These are phyloP conservation scores for Alviniconcha strummeri DNA, from an alignment of 2,888 invertebrate species.

Conservation along the genomic window DNA sequence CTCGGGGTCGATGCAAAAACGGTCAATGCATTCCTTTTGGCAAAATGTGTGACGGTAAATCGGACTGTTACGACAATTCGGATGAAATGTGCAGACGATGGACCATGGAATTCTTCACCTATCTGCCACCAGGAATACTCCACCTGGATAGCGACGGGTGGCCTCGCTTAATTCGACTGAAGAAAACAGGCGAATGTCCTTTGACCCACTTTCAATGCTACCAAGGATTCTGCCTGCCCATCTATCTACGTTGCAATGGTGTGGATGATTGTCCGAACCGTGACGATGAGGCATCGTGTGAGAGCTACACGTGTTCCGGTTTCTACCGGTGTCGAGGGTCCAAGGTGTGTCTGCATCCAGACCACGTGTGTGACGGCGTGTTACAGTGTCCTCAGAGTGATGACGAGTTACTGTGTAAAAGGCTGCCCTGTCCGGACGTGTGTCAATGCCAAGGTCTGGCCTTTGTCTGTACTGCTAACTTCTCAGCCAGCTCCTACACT, in stretches of 20 bases:
- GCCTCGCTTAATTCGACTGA: neutral
- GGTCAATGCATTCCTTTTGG: neutral
- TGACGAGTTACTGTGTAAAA: constrained; percentile 5
- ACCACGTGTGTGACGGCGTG: too few species aligned
- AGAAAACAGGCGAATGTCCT: neutral
- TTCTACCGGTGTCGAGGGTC: too few species aligned
- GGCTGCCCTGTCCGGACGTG: neutral
- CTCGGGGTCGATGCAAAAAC: neutral
- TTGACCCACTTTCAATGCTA: neutral
- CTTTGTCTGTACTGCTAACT: neutral
- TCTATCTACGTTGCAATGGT: constrained; percentile 11
- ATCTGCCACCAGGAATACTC: neutral
- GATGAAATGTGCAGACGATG: constrained; percentile 3
- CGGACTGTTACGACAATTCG: neutral
- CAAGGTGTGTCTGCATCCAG: too few species aligned
- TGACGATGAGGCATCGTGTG: constrained; percentile 1
- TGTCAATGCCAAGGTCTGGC: constrained; percentile 11
- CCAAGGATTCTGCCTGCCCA: neutral
- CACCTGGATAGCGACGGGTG: neutral
- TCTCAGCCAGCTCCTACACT: neutral
- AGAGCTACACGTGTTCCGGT: too few species aligned
- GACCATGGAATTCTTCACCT: neutral
- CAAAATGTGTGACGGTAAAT: neutral
- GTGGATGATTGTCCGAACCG: neutral
- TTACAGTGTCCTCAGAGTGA: constrained; percentile 17